Evolutionary conservation across 2,113 vertebrate species (phyloP), one percentile per base, ranked within the genome.

Genomic region (Naja naja): DNA sequence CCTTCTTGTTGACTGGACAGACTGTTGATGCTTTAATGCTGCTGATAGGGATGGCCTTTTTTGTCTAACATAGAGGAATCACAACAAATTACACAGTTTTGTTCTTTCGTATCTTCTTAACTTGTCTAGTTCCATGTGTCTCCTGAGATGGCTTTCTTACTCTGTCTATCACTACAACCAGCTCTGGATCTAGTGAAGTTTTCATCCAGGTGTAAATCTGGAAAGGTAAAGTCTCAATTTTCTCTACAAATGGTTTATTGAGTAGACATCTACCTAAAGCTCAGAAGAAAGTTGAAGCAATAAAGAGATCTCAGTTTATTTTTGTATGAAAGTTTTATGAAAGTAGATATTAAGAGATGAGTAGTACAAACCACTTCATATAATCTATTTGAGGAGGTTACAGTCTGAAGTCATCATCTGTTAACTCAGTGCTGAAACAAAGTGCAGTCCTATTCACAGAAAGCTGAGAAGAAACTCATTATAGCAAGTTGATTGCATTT

Each of bases 171-270:
- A 85, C n/a, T 74, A 18, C 69, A 74, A 74, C 69, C n/a, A 22
- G 34, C 34, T 39, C 69, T 81, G 69, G 18, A 39, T 20, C 6
- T 64, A 87, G 2, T n/a, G 92, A 91, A 58, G 23, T 56, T 85
- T 87, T 39, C 54, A 4, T 5, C 0, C 60, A 89, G 92, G 0
- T n/a, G 12, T 14, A 69, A 69, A 92, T 53, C 95, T 81, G 11
- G 89, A 4, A 64, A 89, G 74, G 20, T 47, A 93, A 94, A 93
- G 94, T 90, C 91, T 90, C 45, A 22, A 69, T 8, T 12, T 86
- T 53, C 47, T 56, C 54, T 89, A 53, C 3, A 86, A 18, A 64
- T 52, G 4, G 14, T 30, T 87, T 81, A 1, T 2, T 88, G 16
- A 53, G 20, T 27, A 86, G 49, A 92, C 74, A 34, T 55, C 6